Base-by-base conservation (phyloP, 2,113 vertebrate species). In the Vanacampus margaritifer region DNA sequence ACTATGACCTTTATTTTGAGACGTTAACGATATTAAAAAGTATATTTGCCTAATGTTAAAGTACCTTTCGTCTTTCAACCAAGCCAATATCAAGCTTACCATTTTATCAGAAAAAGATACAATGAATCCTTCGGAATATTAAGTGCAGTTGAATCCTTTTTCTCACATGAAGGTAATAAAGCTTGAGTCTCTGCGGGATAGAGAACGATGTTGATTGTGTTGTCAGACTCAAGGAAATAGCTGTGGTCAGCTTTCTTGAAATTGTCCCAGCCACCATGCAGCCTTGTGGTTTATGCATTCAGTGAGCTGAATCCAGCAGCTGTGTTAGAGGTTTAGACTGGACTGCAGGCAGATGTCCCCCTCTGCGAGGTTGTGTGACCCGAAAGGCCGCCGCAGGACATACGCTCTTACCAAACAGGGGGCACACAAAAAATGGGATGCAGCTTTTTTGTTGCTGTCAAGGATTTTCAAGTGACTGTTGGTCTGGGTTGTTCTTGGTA, bases 331-430 rank as follows among this genome's bases (percentile, higher is more conserved):
- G 32, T 65, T 71, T 68, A 46, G 57, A 59, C 45, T 19, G 61
- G 37, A 60, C 61, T 41, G 16, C 59, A 74, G 71, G 75, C 74
- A 79, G 89, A 85, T 88, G 79, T 84, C 78, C 67, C 68, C 61
- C 21, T 69, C 65, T 21, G 56, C 65, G 43, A 56, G 63, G 28
- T 46, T 13, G 36, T 69, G 45, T 81, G 76, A 76, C 79, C 78
- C 68, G 46, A 83, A 79, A 81, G 76, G 54, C 63, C 68, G 73
- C 68, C 43, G 54, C 53, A 39, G 41, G 32, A 43, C 59, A 43
- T 24, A 19, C 46, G 23, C 21, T 58, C 39, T 64, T 64, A 64
- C 0, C 7, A 53, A 28, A 65, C 51, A 39, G 21, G 28, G 61
- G 53, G 51, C 43, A 24, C 39, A 35, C n/a, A 56, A 64, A 67